phyloP scores from a whole-genome alignment of 2,888 invertebrate species.

The Urechis unicinctus region DNA sequence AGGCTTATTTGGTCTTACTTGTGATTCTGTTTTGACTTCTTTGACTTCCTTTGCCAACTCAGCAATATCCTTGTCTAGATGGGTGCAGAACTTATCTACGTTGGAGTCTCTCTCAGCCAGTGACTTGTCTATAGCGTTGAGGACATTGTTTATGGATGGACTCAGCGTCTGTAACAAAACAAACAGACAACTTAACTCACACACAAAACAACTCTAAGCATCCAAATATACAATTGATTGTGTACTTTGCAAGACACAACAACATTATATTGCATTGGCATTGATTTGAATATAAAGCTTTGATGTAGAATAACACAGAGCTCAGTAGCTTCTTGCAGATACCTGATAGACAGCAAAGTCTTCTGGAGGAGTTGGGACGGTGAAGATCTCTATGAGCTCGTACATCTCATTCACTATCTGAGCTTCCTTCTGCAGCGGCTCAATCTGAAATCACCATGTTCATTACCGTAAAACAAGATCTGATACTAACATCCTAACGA shows the following conservation, averaged over 20 bases:
- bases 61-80: conserved; percentile 72
- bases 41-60: conserved; percentile 68
- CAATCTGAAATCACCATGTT: conserved; percentile 53
- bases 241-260: no score
- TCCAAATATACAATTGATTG: no score
- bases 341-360: conserved; percentile 56
- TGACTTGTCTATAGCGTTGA: conserved; percentile 66
- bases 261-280: no score
- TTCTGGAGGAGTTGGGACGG: conserved; percentile 66
- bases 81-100: conserved; percentile 65
- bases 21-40: conserved; percentile 65
- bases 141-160: conserved; percentile 52
- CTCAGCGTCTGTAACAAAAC: conserved; percentile 36
- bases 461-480: not conserved
- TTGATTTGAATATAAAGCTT: no score
- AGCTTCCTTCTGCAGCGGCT: conserved; percentile 65
- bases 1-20: conserved; percentile 57
- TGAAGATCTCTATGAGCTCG: conserved; percentile 74
- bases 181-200: not conserved
- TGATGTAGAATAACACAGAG: not conserved
- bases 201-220: not conserved
- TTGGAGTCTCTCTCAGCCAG: conserved; percentile 65
- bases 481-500: no score
- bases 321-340: not conserved
- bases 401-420: conserved; percentile 78